Evolutionary conservation across 2,113 vertebrate species (phyloP), one percentile per base, ranked within the genome.

Genomic region (Origma solitaria): DNA sequence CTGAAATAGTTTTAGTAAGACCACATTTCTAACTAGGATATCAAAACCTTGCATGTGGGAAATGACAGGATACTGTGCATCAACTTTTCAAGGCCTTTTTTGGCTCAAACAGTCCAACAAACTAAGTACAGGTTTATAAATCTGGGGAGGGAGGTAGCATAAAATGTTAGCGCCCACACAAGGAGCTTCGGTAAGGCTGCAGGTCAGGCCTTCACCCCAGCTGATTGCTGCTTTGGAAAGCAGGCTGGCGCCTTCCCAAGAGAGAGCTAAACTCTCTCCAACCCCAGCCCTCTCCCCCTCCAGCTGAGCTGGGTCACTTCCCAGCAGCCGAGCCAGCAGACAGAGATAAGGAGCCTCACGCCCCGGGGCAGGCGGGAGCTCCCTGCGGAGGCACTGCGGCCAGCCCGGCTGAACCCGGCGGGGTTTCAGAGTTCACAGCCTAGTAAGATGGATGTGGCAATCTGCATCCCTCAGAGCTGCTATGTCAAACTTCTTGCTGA

Each of bases 401-500:
- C 44, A 49, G 77, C 93, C 15, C 8, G 33, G 47, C 91, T 75
- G 25, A 83, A 54, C 80, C 72, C 49, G 0, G 56, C 53, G 18
- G 69, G 69, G 65, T 93, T 90, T 81, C 82, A 44, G 86, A 92
- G 95, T 94, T 97, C 94, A 88, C 82, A 78, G 49, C 82, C 69
- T 86, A 4, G 57, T 25, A 91, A 93, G 90, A 97, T 96, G 88
- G 88, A 97, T 96, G 92, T 86, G 92, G 69, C 86, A 75, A 1
- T 53, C 86, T 53, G 44, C 18, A 40, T 86, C 92, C 91, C 80
- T 35, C 7, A 71, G 94, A 96, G 82, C 76, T 78, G 18, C 40
- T 70, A 2, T 76, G 88, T 94, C 93, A 84, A 38, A 71, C 76
- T 95, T 90, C 88, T 93, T 88, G 93, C 95, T 96, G 96, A 96